Evolutionary conservation across 2,888 invertebrate genomes (phyloP), one percentile per base, ranked within the genome.

Genomic region (Octodonta nipae): DNA sequence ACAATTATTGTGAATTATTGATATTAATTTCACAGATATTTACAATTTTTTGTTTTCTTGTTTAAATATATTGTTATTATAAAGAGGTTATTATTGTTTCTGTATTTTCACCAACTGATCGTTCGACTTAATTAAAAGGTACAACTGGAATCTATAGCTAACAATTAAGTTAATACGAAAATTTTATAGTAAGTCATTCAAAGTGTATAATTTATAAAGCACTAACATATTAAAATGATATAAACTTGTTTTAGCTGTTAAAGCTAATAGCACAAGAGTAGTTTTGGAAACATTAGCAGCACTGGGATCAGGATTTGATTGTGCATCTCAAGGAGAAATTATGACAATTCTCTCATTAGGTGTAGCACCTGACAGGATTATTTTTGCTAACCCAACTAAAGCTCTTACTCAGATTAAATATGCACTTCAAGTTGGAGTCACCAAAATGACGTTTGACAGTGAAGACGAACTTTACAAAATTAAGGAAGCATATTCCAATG

Each of bases 371-470:
- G 52, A 62, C 8, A 60, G 67, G 17, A 72, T 74, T 29, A 66
- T 75, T 41, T 73, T 67, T 46, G 73, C 73, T 20, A 70, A 74
- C 51, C 71, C 73, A 1, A 66, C 68, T 42, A 74, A 74, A 53
- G 59, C 63, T 37, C 50, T 54, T 2, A 65, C 67, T 14, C 69
- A 69, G 51, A 60, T 74, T 34, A 57, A 55, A 35, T 69, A 64
- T 45, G 72, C 74, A 3, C 61, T 58, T 26, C 59, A 61, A 42
- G 47, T 62, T 20, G 60, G 64, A 5, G 68, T 75, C 2, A 43
- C 53, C 8, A 52, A 58, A 37, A 70, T 71, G 68, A 73, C 73
- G 3, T 72, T 67, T 42, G 74, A 74, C 47, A 66, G 66, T 46
- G 66, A 67, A 46, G 52, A 53, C 5, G 74, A 75, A 46, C 58